Base-by-base conservation (phyloP, 2,888 invertebrate species). In the Tachystola acroxantha region DNA sequence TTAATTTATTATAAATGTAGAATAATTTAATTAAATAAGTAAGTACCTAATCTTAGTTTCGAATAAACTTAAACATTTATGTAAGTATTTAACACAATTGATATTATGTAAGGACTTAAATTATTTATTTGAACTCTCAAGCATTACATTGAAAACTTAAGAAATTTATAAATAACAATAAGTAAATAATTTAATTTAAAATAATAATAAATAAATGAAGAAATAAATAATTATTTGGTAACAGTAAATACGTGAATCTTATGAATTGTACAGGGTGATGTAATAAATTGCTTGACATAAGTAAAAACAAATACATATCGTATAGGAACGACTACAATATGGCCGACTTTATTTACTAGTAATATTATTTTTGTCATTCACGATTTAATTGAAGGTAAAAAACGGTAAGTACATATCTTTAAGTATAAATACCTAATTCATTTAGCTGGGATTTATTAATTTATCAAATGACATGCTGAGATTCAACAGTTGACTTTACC, bases 191-290 rank as follows among this genome's bases (percentile, higher is more conserved):
- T 22, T 20, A 24, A 35, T 24, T 27, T 34, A 39, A 26, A 22
- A 24, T 27, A 20, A 29, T 7, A 27, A n/a, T n/a, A 7, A 27
- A 33, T 26, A 37, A 29, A 32, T 14, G 20, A 11, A n/a, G 10
- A 37, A 46, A 47, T 43, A 49, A 47, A 48, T 46, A 37, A 31
- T 60, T 70, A 74, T 77, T 77, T 77, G 77, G 76, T 77, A 77
- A 77, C 73, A 64, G 68, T 66, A 72, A 68, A 72, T 71, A 73
- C 42, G 43, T 33, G 29, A 34, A 37, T 34, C 10, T 10, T 6
- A 11, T 30, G 14, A 31, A 32, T 41, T 32, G 37, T 39, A 42
- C 41, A 48, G 46, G 45, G 38, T 37, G 38, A 34, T 39, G 11
- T 10, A 22, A 19, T 22, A n/a, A 13, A 7, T 22, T 16, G 30